These are phyloP conservation scores for Dicranocentrus wangi DNA, from an alignment of 2,888 invertebrate genomes.

Conservation along the genomic window DNA sequence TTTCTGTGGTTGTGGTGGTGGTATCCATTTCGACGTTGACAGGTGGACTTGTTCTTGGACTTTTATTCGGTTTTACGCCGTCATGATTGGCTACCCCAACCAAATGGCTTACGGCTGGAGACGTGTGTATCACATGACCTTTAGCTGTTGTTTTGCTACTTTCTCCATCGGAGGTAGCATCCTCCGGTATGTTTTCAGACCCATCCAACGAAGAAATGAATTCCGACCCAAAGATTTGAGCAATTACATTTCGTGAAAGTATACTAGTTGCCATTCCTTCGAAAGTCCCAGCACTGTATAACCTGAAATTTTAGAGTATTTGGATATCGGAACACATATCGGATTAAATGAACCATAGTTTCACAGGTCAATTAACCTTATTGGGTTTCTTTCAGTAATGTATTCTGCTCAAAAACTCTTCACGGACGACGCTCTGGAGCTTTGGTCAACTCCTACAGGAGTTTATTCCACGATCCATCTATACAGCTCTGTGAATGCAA, in stretches of 20 bases:
- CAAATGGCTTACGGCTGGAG: conserved; percentile 6
- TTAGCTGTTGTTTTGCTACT: background rate
- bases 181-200: background rate
- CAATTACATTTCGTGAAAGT: conserved; percentile 47
- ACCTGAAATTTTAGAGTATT: background rate
- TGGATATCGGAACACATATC: too few relatives aligned
- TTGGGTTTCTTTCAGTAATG: too few relatives aligned
- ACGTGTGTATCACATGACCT: conserved; percentile 7
- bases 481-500: too few relatives aligned
- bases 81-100: conserved; percentile 52
- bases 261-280: background rate
- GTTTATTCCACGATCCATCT: too few relatives aligned
- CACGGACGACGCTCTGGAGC: too few relatives aligned
- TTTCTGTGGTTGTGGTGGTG: background rate
- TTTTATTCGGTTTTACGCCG: conserved; percentile 66
- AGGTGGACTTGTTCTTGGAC: conserved; percentile 59
- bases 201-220: conserved; percentile 44
- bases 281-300: background rate
- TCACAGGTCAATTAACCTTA: too few relatives aligned
- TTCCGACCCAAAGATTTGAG: conserved; percentile 64
- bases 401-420: too few relatives aligned
- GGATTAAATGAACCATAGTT: too few relatives aligned
- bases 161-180: conserved; percentile 4
- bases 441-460: too few relatives aligned
- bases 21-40: conserved; percentile 40